Evolutionary conservation across 2,888 invertebrate species (phyloP).

Genomic region (Coecobrya sp.): DNA sequence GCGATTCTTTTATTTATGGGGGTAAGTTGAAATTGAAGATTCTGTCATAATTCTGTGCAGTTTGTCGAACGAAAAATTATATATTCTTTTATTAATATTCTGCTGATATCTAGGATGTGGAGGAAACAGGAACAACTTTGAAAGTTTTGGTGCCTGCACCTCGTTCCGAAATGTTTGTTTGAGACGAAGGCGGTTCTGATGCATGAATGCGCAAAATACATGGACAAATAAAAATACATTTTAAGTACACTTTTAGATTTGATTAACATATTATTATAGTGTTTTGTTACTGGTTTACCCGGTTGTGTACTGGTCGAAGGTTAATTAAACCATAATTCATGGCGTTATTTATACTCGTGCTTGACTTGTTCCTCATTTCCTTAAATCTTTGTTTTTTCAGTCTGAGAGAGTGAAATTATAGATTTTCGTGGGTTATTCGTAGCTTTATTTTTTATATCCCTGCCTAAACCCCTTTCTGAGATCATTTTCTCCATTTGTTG

Average conservation of each 20-base stretch:
- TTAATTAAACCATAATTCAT: too few relatives aligned
- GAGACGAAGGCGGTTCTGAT: slow-evolving; percentile 53
- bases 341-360: too few relatives aligned
- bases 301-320: too few relatives aligned
- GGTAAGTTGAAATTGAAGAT: slow-evolving; percentile 69
- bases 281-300: too few relatives aligned
- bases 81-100: too few relatives aligned
- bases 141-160: slow-evolving; percentile 67
- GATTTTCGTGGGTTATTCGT: background rate
- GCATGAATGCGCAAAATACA: background rate
- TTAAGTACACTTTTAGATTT: too few relatives aligned
- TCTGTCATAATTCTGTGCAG: too few relatives aligned
- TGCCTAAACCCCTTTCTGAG: slow-evolving; percentile 2
- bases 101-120: slow-evolving; percentile 83
- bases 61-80: too few relatives aligned
- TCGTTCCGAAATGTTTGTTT: slow-evolving; percentile 55
- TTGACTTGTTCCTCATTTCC: too few relatives aligned
- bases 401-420: background rate
- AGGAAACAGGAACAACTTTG: slow-evolving; percentile 86
- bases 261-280: too few relatives aligned
- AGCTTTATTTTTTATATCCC: slow-evolving; percentile 4
- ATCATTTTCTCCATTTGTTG: slow-evolving; percentile 61
- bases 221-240: background rate
- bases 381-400: background rate
- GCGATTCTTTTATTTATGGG: slow-evolving; percentile 86